Conservation (phyloP, 1,140 invertebrate species). For the Hylaeus volcanicus region DNA sequence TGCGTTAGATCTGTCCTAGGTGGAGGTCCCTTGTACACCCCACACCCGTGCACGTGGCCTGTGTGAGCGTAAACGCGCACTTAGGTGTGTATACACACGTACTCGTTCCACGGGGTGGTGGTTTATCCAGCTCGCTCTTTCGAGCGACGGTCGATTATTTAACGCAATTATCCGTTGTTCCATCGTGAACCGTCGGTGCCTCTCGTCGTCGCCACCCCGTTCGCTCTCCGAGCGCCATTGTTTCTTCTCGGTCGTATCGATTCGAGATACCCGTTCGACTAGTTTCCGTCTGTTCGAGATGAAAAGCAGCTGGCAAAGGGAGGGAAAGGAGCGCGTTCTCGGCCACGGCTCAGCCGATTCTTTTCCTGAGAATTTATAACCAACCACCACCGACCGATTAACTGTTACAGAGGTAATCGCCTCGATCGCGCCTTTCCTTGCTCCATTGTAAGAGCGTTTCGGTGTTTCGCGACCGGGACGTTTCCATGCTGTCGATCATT, state of each 20-base stretch:
- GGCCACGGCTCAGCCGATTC: not conserved
- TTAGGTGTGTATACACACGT: not conserved
- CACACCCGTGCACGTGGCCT: not conserved
- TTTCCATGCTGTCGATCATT: slow-evolving; percentile 14
- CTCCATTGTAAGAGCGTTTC: slow-evolving; percentile 40
- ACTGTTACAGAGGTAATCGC: slow-evolving; percentile 34
- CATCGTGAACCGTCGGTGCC: slow-evolving; percentile 31
- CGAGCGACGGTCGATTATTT: slow-evolving; percentile 61
- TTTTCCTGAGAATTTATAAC: slow-evolving; percentile 36
- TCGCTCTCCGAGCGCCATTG: slow-evolving; percentile 44
- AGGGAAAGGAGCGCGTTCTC: too few relatives aligned
- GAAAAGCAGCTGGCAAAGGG: slow-evolving; percentile 39
- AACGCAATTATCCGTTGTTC: slow-evolving; percentile 65
- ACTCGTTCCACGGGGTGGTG: slow-evolving; percentile 18
- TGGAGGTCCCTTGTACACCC: not conserved
- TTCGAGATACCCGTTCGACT: slow-evolving; percentile 60
- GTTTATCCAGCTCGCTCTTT: slow-evolving; percentile 53
- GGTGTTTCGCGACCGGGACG: slow-evolving; percentile 15
- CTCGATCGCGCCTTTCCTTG: not conserved
- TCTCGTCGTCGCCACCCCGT: slow-evolving; percentile 29
- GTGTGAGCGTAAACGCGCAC: not conserved
- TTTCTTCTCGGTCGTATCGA: slow-evolving; percentile 62
- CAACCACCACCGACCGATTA: slow-evolving; percentile 31
- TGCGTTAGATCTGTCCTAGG: slow-evolving; percentile 60
- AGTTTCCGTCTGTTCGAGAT: slow-evolving; percentile 42